Evolutionary conservation across 1,140 invertebrate species (phyloP), one percentile per base, ranked within the genome.

Genomic region (Drosophila prosaltans): DNA sequence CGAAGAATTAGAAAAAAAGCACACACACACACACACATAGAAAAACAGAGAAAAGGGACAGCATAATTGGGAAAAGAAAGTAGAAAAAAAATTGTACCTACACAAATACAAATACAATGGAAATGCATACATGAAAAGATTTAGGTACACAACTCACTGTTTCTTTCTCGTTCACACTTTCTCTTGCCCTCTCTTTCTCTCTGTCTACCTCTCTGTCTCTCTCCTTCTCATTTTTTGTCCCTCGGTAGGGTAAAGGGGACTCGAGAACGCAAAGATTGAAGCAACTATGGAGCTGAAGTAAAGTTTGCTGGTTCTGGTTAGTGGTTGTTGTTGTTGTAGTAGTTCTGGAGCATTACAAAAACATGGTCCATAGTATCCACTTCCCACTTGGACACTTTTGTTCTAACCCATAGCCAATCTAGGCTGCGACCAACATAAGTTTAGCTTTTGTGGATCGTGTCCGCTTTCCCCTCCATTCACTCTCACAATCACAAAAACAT

Each of bases 51-150:
- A 39, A 72, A 65, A 58, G 57, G 39, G 68, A 55, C 36, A 59
- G 40, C 57, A 58, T 57, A 74, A 64, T 39, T 21, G 10, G 45
- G 40, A 69, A 74, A 68, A 48, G 54, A 61, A 75, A 68, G 30
- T 40, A 24, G 48, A 45, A 43, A 72, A 16, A 55, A 73, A 68
- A 62, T 28, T 9, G 61, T 40, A 59, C 57, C 57, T 59, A 54
- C 58, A 67, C 54, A 59, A 59, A 41, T 40, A 59, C 57, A 36
- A 39, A 54, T 59, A 67, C 54, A 59, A 59, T 59, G 61, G 43
- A 63, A 63, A 10, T 63, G 61, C 61, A 63, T 63, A 45, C 40
- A 43, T 63, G 60, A 39, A 40, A 36, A 40, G 43, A 62, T 26
- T 62, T 43, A 48, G 43, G 60, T 39, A 62, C 40, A 45, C 57